Evolutionary conservation across 1,140 invertebrate genomes (phyloP), one percentile per base, ranked within the genome.

Genomic region (Drosophila bocqueti): DNA sequence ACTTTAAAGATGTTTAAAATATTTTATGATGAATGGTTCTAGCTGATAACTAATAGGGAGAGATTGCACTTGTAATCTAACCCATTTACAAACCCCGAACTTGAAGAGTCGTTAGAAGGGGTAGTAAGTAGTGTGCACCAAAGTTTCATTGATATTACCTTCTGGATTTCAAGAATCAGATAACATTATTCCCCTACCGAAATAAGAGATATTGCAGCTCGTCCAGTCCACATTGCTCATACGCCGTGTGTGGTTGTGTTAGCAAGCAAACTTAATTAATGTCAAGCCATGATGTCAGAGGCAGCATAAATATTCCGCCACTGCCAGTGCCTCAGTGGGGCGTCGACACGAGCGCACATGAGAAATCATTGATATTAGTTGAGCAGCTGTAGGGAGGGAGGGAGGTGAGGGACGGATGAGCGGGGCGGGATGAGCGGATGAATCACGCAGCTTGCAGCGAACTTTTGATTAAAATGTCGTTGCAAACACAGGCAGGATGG

Each of bases 401-500:
- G 26, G 7, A 8, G 45, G 18, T 3, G 29, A 3, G 21, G 31
- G 3, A 0, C 6, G 24, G 24, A 24, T 24, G 24, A 1, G 24
- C 2, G 10, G 2, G 42, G 3, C 9, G 36, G 29, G 38, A 26
- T 7, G 18, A 57, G 38, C 26, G 54, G 74, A 57, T 57, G 73
- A 76, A 77, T 76, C 63, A 55, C 38, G 50, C 76, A 75, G 60
- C 76, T 76, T 68, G 63, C 60, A 67, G 55, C 58, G 66, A 86
- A 86, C 80, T 87, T 82, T 90, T 90, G 85, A 85, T 90, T 82
- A 90, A 90, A 90, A 81, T 89, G 81, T 87, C 80, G 66, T 50
- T 42, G 55, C 67, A 68, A 59, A 55, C 40, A 26, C 40, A 29
- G 21, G 50, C 31, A 52, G 36, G 21, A 40, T 43, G 62, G 16